Base-by-base conservation (phyloP, 2,113 vertebrate genomes). In the Petromus typicus region DNA sequence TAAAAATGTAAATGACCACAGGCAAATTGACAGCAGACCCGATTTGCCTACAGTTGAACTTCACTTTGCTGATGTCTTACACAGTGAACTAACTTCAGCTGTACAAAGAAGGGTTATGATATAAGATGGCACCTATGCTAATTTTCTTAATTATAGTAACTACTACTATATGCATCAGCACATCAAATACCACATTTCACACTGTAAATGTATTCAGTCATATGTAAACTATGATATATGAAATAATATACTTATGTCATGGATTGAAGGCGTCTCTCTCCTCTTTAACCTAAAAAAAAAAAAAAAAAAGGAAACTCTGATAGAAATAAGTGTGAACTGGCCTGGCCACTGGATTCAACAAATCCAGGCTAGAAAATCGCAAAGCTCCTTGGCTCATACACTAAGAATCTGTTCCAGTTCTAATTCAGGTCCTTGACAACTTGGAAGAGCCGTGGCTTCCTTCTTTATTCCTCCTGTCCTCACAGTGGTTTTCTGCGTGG, bases 361-460 rank as follows among this genome's bases (percentile, higher is more conserved):
- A 87, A 82, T 93, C 7, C 64, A 54, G 80, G 67, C 92, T 87
- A 48, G 78, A 96, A 95, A 90, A 54, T 40, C 51, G 85, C 40
- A 32, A 81, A 93, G 75, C 20, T 95, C 66, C 40, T 93, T 96
- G 94, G 90, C 90, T 95, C 73, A 71, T 34, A 57, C 30, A 84
- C 94, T 79, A 45, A 90, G 93, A 97, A 95, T 95, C 93, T 95
- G 86, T 89, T 96, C 86, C 83, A 67, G 48, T 96, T 96, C 80
- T 95, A 97, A 97, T 95, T 97, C 93, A 67, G 37, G 88, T 82
- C 79, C 66, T 45, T 69, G 85, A 93, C 86, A 96, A 91, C 84
- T 95, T 83, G 78, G 90, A 96, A 95, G 79, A 80, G 92, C 95
- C 82, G 93, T 93, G 30, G 90, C 83, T 96, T 88, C 82, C 3